A percentile compares a stretch with the other conserved stretches of the same genome.
Evolutionary conservation across 2,113 vertebrate species (phyloP).

Genomic region (Phasianus colchicus): DNA sequence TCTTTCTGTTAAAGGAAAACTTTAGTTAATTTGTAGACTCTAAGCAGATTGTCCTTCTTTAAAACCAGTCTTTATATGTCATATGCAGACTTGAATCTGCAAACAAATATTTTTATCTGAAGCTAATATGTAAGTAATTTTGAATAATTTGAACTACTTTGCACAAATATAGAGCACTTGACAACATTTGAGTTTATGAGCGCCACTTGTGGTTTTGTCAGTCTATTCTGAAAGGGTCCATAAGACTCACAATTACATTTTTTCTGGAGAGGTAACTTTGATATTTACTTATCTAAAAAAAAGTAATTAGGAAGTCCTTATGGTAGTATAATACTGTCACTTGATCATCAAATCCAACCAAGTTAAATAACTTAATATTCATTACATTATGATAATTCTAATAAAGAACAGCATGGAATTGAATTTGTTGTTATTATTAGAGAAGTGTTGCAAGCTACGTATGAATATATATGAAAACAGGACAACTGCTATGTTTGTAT

Average conservation of each 20-base stretch:
- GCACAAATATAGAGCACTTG: background rate
- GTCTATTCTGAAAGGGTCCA: too few relatives aligned
- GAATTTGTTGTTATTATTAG: background rate
- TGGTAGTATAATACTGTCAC: background rate
- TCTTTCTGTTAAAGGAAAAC: background rate
- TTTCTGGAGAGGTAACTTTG: background rate
- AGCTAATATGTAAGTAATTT: background rate
- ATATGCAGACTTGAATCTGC: rapidly evolving
- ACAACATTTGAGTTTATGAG: background rate
- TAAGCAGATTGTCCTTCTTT: background rate
- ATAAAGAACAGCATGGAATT: background rate
- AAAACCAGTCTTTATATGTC: background rate
- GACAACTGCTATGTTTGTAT: background rate
- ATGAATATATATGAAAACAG: background rate
- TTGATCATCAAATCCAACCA: background rate
- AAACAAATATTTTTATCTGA: background rate
- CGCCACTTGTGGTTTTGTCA: too few relatives aligned
- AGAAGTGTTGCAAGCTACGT: background rate
- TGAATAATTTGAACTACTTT: background rate
- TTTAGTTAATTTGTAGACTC: rapidly evolving
- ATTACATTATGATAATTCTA: background rate
- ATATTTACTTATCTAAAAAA: background rate
- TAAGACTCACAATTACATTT: background rate
- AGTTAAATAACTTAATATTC: background rate
- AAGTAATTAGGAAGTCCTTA: background rate